phyloP scores from a whole-genome alignment of 2,113 vertebrate species.

The Antennarius striatus region DNA sequence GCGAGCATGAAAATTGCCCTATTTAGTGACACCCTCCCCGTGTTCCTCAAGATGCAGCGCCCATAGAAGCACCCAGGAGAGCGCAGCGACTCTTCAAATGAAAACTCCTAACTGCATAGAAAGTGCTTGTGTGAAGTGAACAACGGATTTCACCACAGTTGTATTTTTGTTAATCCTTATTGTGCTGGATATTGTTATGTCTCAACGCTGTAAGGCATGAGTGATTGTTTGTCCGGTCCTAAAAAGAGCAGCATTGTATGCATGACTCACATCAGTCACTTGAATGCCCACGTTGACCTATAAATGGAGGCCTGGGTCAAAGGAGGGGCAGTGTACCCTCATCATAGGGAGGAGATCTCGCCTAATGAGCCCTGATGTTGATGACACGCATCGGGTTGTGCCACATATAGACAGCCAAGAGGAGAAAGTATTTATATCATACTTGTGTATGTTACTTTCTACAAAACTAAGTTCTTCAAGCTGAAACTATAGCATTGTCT shows the following conservation, averaged over 20 bases:
- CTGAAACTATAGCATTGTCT: slow-evolving; percentile 9
- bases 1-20: slow-evolving; percentile 74
- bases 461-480: neutral
- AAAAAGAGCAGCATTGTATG: slow-evolving; percentile 60
- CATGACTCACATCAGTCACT: slow-evolving; percentile 61
- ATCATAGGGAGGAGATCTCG: slow-evolving; percentile 43
- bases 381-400: slow-evolving; percentile 17
- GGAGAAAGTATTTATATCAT: neutral
- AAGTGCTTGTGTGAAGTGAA: slow-evolving; percentile 36
- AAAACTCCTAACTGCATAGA: slow-evolving; percentile 11
- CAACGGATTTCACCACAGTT: slow-evolving; percentile 26
- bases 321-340: slow-evolving; percentile 23
- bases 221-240: slow-evolving; percentile 30
- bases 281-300: slow-evolving; percentile 67
- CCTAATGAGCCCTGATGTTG: slow-evolving; percentile 38
- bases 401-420: slow-evolving; percentile 11
- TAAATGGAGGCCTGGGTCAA: slow-evolving; percentile 59
- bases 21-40: slow-evolving; percentile 58
- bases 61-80: slow-evolving; percentile 14
- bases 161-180: slow-evolving; percentile 9
- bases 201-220: slow-evolving; percentile 23
- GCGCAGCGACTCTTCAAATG: slow-evolving; percentile 30
- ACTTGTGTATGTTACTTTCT: neutral
- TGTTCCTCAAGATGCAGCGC: slow-evolving; percentile 41
- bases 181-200: slow-evolving; percentile 25